Base-by-base conservation (phyloP, 2,113 vertebrate species). In the Chloropsis cyanopogon region DNA sequence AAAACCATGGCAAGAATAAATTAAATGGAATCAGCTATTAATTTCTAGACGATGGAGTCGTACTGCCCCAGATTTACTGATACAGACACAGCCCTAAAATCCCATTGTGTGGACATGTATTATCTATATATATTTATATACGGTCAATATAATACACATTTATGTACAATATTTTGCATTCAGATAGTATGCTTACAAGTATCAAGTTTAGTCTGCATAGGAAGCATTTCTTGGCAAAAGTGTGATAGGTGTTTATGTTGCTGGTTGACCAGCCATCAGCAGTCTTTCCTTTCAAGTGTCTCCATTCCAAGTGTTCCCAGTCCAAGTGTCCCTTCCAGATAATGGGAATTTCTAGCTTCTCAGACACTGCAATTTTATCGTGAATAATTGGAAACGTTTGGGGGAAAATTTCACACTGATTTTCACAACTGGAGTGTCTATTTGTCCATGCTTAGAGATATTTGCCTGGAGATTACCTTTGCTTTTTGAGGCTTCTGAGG, bases 1-100 rank as follows among this genome's bases (percentile, higher is more conserved):
- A 90, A 90, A 93, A 60, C 15, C 31, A 59, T 24, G n/a, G 66
- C 65, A 85, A 82, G 76, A 92, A 80, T 80, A 90, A 95, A 64
- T 82, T 69, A 85, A 78, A 54, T 77, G 35, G 66, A 77, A 93
- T 92, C 88, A 81, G 35, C 54, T 90, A 83, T 63, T 93, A 66
- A 77, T 83, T 92, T 88, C 47, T 54, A 83, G 82, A 59, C 1
- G 0, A 90, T 29, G 31, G 75, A 82, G 63, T 9, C 6, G 37
- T 82, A 46, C 56, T 22, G 39, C 31, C 52, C 42, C 59, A 82
- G 65, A 87, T 61, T 49, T 72, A 77, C 61, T 52, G 26, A 64
- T 69, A 79, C 8, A 72, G 46, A 49, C 2, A 1, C 50, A 39
- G 64, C 26, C 15, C 37, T 59, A 60, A 93, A 92, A 44, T 49